Conservation (phyloP, 2,888 invertebrate genomes). For the Oeneis ivallda region DNA sequence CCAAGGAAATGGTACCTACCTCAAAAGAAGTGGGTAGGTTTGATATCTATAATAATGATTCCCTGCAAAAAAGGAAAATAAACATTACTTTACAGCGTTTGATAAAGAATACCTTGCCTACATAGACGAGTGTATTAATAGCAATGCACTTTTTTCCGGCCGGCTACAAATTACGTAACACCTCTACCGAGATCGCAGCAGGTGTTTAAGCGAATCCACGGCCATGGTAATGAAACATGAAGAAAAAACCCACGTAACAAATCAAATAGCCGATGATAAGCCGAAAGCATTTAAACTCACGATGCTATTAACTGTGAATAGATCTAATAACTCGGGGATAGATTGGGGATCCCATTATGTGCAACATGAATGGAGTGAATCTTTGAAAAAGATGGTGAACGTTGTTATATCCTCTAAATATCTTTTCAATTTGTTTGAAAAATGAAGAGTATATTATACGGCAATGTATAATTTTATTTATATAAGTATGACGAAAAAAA, state of each 20-base stretch:
- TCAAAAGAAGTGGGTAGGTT: too few species aligned
- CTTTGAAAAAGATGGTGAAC: not conserved
- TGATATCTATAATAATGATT: too few species aligned
- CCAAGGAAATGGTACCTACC: too few species aligned
- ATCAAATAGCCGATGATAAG: constrained; percentile 24
- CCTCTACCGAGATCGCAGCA: constrained; percentile 12
- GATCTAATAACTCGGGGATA: constrained; percentile 5
- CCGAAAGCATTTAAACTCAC: constrained; percentile 32
- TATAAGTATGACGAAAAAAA: not conserved
- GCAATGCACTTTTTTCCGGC: not conserved
- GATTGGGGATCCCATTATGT: constrained; percentile 11
- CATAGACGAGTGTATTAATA: not conserved
- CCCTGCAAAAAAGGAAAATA: not conserved
- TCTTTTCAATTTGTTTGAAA: not conserved
- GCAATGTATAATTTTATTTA: too few species aligned
- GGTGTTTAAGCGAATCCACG: constrained; percentile 15
- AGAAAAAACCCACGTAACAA: constrained; percentile 8
- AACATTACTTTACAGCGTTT: not conserved
- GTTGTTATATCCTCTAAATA: not conserved
- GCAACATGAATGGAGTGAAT: not conserved
- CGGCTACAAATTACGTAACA: constrained; percentile 13
- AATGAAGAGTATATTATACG: too few species aligned
- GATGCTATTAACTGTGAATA: constrained; percentile 24
- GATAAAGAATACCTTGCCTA: not conserved
- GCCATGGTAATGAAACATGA: constrained; percentile 1